Conservation (phyloP, 2,113 vertebrate genomes). For the Proterorhinus semilunaris region DNA sequence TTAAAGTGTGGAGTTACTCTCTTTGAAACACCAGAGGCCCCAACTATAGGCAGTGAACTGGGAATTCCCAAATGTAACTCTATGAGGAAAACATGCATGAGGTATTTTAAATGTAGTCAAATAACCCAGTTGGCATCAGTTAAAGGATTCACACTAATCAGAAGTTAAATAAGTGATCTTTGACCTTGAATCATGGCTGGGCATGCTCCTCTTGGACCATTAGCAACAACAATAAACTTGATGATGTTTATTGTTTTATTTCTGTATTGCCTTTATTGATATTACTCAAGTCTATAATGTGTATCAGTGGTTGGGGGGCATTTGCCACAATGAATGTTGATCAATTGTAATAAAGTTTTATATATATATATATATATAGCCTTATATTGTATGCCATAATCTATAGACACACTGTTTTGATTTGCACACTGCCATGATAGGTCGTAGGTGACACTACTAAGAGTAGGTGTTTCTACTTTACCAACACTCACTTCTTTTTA, state of each 20-base stretch:
- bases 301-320: no score
- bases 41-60: conserved; percentile 8
- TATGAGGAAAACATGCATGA: conserved; percentile 23
- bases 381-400: no score
- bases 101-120: conserved; percentile 42
- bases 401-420: no score
- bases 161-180: conserved; percentile 63
- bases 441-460: background rate
- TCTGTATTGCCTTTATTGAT: no score
- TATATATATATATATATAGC: no score
- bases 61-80: conserved; percentile 59
- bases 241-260: no score
- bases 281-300: no score
- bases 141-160: conserved; percentile 58
- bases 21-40: conserved; percentile 56
- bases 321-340: no score
- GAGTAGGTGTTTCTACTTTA: background rate
- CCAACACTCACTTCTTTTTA: no score
- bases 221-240: conserved; percentile 33
- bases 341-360: no score
- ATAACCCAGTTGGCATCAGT: conserved; percentile 40
- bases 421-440: no score
- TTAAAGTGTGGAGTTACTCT: conserved; percentile 35
- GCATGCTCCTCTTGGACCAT: conserved; percentile 71
- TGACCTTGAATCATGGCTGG: conserved; percentile 68